Conservation (phyloP, 2,888 invertebrate species). For the Diploptera punctata region DNA sequence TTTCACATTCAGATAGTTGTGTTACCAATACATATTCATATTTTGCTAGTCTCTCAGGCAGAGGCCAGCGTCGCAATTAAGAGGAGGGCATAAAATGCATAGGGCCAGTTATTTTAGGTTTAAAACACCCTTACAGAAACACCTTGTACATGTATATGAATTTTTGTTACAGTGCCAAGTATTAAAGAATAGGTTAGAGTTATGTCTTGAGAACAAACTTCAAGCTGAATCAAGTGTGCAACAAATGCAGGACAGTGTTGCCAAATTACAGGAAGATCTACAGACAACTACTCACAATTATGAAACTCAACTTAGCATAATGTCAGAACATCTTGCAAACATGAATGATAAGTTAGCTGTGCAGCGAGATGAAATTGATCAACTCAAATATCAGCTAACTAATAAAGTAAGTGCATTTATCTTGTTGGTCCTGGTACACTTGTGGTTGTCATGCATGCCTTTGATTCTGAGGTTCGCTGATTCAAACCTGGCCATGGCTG, state of each 20-base stretch:
- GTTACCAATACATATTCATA: too few species aligned
- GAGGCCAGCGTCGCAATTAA: too few species aligned
- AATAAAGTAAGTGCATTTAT: conserved; percentile 60
- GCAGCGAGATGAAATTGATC: conserved; percentile 81
- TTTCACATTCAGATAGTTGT: too few species aligned
- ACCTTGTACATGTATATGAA: too few species aligned
- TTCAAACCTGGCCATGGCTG: too few species aligned
- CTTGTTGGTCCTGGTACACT: too few species aligned
- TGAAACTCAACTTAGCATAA: conserved; percentile 73
- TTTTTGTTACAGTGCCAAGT: conserved; percentile 57
- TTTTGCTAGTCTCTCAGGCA: too few species aligned
- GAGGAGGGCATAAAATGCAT: too few species aligned
- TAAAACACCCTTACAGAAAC: too few species aligned
- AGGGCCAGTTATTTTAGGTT: too few species aligned
- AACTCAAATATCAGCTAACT: conserved; percentile 66
- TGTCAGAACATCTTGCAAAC: conserved; percentile 79
- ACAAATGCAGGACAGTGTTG: conserved; percentile 56
- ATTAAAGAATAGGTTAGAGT: conserved; percentile 63
- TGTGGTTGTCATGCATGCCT: too few species aligned
- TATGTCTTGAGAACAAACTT: conserved; percentile 61
- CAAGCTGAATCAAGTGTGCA: conserved; percentile 61
- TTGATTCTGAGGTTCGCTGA: too few species aligned
- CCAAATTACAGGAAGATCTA: conserved; percentile 71
- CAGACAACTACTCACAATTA: conserved; percentile 67
- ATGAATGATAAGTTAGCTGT: conserved; percentile 85